Base-by-base conservation (phyloP, 2,113 vertebrate genomes). In the Epinephelus moara region DNA sequence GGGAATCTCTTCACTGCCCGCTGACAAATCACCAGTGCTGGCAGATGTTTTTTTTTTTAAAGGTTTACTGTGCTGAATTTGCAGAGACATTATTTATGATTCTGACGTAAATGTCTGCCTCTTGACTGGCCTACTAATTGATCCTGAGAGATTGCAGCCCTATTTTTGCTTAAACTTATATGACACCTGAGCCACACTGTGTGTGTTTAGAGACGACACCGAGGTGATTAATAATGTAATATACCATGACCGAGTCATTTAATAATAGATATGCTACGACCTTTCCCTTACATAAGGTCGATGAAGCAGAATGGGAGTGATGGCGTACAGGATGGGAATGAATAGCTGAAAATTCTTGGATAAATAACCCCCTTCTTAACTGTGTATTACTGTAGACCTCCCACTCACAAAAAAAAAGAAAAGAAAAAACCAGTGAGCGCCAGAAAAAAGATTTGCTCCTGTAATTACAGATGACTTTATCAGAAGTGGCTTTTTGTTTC, bases 241-340 rank as follows among this genome's bases (percentile, higher is more conserved):
- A 86, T 79, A 75, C 84, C 76, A 73, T 90, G 84, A 93, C 87
- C 23, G 23, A 91, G 85, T 55, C 82, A 69, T 88, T 95, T 82
- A 94, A 94, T 94, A 94, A 94, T 94, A 92, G 89, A 94, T 95
- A 80, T 64, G 47, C 33, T 80, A 1, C 91, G 91, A 93, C 94
- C 94, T 94, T 93, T 93, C 74, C 82, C 70, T 87, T 89, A 88
- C 74, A 56, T 85, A 87, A 87, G 75, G 86, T 89, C 27, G 60
- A 85, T 77, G 64, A 75, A 56, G 70, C 75, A 61, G 63, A 86
- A 53, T 23, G 49, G 71, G 52, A 78, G 73, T 64, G 82, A 93
- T 82, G 59, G 81, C 50, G 53, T 76, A 60, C 45, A 62, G 13
- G 42, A 47, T 33, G 70, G 57, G 72, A 57, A 62, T 47, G 57